A percentile compares a stretch with the other conserved stretches of the same genome.
phyloP scores from a whole-genome alignment of 2,113 vertebrate genomes.

The Ageneiosus marmoratus region DNA sequence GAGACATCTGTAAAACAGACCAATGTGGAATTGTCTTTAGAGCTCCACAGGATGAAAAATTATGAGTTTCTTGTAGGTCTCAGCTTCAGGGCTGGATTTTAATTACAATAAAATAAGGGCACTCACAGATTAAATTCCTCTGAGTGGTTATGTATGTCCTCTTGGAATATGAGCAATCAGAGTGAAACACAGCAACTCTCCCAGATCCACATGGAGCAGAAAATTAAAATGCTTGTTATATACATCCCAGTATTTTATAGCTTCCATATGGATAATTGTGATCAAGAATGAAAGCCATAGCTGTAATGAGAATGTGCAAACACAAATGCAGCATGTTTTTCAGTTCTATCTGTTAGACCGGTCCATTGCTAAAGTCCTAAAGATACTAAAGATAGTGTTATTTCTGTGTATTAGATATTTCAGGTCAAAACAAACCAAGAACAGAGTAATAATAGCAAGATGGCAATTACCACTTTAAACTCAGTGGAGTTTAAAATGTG shows the following conservation, averaged over 20 bases:
- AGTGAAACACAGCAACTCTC: slow-evolving; percentile 18
- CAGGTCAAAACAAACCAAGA: background rate
- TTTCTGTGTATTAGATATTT: background rate
- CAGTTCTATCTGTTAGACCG: background rate
- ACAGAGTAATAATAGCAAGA: background rate
- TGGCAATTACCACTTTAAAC: background rate
- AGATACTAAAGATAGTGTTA: background rate
- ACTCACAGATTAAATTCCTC: background rate
- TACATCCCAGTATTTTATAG: slow-evolving; percentile 25
- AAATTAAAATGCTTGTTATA: background rate
- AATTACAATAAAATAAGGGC: slow-evolving; percentile 30
- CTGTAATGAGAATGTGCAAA: background rate
- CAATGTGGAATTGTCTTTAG: slow-evolving; percentile 5
- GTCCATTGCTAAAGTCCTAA: background rate
- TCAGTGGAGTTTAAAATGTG: background rate
- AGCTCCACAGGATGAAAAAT: background rate
- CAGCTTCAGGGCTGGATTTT: slow-evolving; percentile 26
- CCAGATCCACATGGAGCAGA: slow-evolving; percentile 5
- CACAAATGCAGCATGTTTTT: background rate
- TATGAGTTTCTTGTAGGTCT: slow-evolving; percentile 21
- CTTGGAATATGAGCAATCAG: background rate
- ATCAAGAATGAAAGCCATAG: background rate
- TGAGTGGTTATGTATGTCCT: background rate
- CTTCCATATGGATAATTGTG: slow-evolving; percentile 33
- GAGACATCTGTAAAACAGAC: slow-evolving; percentile 34